Evolutionary conservation across 2,113 vertebrate species (phyloP), one percentile per base, ranked within the genome.

Genomic region (Panthera tigris): DNA sequence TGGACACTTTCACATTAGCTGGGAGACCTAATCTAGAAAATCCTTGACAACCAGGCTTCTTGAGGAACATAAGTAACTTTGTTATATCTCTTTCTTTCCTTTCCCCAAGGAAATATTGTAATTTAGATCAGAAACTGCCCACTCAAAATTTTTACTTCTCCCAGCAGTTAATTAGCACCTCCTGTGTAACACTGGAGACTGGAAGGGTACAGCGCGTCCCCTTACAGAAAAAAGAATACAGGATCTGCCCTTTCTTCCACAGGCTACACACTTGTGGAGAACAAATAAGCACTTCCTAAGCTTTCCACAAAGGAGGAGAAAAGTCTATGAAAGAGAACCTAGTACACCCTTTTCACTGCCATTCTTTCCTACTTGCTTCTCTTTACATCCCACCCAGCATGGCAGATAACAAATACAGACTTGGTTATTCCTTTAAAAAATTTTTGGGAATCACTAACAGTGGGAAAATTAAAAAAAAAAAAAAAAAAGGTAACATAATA

Each of bases 71-170:
- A 88, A 96, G 89, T 86, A 97, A 93, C 93, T 61, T 61, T 61
- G 57, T 61, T 61, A 25, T 61, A 97, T 81, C 25, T 29, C 27
- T 52, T 25, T 97, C 41, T 69, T 95, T 93, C 63, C 45, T 84
- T 92, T 95, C 39, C 69, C 45, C 50, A 87, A 78, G 71, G 96
- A 97, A 95, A 94, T 79, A 92, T 0, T 87, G 19, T 92, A 94
- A 97, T 96, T 94, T 94, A 39, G n/a, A 95, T 88, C 82, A 93
- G 55, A 91, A 97, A 93, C n/a, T 95, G 45, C 95, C 96, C 95
- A 97, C 93, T 97, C 91, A 92, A 94, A 93, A 91, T 78, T 94
- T 97, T 95, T 79, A 91, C 66, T 95, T 96, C 45, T 82, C 66
- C 76, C 82, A 89, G 92, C 25, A 85, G 88, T 93, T 95, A 96